Base-by-base conservation (phyloP, 2,888 invertebrate species). In the Acanthosepion esculentum region DNA sequence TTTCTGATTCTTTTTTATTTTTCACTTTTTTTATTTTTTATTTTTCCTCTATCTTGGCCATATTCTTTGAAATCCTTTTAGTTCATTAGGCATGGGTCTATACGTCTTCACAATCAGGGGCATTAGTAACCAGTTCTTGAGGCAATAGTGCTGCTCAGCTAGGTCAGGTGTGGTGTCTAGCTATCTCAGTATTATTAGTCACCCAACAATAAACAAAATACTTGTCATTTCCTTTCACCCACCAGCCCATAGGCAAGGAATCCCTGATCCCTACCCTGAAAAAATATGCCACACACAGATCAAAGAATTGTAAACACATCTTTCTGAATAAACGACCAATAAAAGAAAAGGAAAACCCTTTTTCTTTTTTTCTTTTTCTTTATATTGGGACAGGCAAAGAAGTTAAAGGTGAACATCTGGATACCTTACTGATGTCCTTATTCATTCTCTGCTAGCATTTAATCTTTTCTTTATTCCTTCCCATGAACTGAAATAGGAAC, bases 201-300 rank as follows among this genome's bases (percentile, higher is more conserved):
- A 78, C 18, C n/a, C 15, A 33, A 78, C n/a, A 78, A 18, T n/a
- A 78, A n/a, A 78, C 78, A 78, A 78, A 78, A 78, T 78, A 15
- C n/a, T 59, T 59, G 59, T 59, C 23, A 59, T 59, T 59, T 59
- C 23, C 59, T 59, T 23, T 59, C 6, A 7, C 20, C 59, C 59
- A 20, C 20, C 59, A 6, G 20, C 23, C 23, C n/a, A n/a, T 1
- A 15, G 15, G 78, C 12, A 12, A n/a, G 4, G 20, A 12, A 33
- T n/a, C n/a, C n/a, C n/a, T 3, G n/a, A 78, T n/a, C n/a, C 78
- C n/a, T 6, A n/a, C 78, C n/a, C 15, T 78, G 78, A 78, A 15
- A n/a, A 33, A 78, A 78, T 78, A 78, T 78, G 78, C 78, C 78
- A 78, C 78, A 78, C 78, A 78, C 78, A 78, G 78, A 78, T 78